Base-by-base conservation (phyloP, 2,113 vertebrate species). In the Brachionichthys hirsutus region DNA sequence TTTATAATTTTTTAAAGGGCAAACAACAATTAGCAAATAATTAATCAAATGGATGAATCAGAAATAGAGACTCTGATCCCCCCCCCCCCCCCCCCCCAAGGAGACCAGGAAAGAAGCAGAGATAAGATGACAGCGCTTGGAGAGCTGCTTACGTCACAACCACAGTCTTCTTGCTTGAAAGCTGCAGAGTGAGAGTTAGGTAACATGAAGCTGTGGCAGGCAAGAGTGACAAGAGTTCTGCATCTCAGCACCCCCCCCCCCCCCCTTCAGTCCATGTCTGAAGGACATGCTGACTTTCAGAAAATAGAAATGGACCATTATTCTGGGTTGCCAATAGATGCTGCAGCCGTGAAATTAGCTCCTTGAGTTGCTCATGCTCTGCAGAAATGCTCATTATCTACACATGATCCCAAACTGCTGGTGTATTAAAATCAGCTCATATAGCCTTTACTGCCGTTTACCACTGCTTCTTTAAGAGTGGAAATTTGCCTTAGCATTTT, bases 331-430 rank as follows among this genome's bases (percentile, higher is more conserved):
- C 47, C 50, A 2, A 50, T 40, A 30, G 43, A 59, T 20, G 36
- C 46, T 41, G 17, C 48, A 59, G 54, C 56, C 19, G 34, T 70
- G 69, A 70, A 77, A 73, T 58, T 36, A 20, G 11, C 16, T 62
- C 44, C 3, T 0, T 44, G 42, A 58, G 13, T 56, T 35, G n/a
- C 48, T 14, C 3, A 4, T 35, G 34, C 5, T 51, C 44, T n/a
- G 2, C n/a, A 20, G 35, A 36, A 22, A 57, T 2, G 38, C 1
- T 55, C 45, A 7, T 35, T 62, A 36, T 18, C 6, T n/a, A n/a
- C 2, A 13, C 45, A 9, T n/a, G 10, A 45, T 4, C 3, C 13
- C 1, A 2, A 16, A 41, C 15, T 16, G 7, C 17, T 43, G 17
- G 55, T 18, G 24, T 30, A 30, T 30, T 30, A 12, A 36, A 36